phyloP scores from a whole-genome alignment of 1,140 invertebrate genomes.

The Macrobrachium rosenbergii region DNA sequence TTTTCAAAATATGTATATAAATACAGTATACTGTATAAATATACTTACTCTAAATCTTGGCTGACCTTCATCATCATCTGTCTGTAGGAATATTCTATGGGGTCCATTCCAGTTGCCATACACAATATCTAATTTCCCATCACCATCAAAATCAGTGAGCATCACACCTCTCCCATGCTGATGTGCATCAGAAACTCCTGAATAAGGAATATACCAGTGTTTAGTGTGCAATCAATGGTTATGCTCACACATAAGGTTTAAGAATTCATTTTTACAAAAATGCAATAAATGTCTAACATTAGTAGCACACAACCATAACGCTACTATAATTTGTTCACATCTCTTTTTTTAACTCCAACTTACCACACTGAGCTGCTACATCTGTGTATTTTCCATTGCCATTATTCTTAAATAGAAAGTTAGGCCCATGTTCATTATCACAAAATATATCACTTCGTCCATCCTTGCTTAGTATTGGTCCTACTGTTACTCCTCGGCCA shows the following conservation, averaged over 20 bases:
- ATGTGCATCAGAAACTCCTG: constrained; percentile 34
- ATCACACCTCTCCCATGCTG: constrained; percentile 30
- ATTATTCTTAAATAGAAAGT: constrained; percentile 36
- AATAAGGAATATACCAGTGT: background rate
- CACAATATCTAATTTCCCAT: constrained; percentile 35
- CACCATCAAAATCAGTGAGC: constrained; percentile 32
- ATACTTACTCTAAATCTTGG: constrained; percentile 31
- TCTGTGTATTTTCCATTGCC: constrained; percentile 37
- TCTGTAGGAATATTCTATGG: constrained; percentile 34
- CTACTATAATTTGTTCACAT: background rate
- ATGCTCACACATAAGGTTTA: background rate
- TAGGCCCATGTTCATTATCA: constrained; percentile 34
- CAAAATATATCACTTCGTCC: constrained; percentile 36
- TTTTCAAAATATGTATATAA: background rate
- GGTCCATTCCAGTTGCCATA: constrained; percentile 42
- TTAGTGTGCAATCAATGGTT: no score
- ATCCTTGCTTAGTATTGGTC: constrained; percentile 33
- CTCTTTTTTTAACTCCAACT: background rate
- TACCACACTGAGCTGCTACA: constrained; percentile 39
- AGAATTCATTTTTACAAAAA: background rate
- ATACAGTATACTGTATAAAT: background rate
- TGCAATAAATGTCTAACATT: background rate
- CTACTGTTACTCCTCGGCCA: constrained; percentile 33
- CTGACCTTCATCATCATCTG: constrained; percentile 33
- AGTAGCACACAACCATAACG: background rate